Evolutionary conservation across 2,797 vertebrate genomes (phyloP), one percentile per base, ranked within the genome.

Genomic region (Myotis vivesi): DNA sequence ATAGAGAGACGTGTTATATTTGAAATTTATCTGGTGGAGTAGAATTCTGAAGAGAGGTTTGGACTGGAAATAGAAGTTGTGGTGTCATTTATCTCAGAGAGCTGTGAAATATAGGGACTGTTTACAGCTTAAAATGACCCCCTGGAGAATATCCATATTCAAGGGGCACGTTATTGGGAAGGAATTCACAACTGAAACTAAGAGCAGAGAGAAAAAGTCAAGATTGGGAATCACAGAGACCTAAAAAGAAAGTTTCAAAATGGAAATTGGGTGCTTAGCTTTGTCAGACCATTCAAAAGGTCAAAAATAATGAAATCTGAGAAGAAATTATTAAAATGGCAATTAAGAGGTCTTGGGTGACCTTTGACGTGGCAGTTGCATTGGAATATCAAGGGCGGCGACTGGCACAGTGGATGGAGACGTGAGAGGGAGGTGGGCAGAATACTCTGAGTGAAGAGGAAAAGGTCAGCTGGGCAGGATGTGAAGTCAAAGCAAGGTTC

Each of bases 281-380:
- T 88, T 82, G 53, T 90, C 64, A 92, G 30, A 85, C 82, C 77
- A 49, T 77, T 84, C 62, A 28, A 85, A 96, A 94, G 81, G 88
- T 95, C 94, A 94, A n/a, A 82, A 82, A 71, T 94, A 57, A 92
- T 89, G 72, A 95, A 62, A 76, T 80, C 64, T 68, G 16, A 46
- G 77, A 71, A 87, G 64, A 91, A 91, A 85, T 76, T 57, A 81
- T 87, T 87, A 88, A 91, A 95, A 79, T 59, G 44, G 66, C 88
- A 55, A 30, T 92, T 90, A 94, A 82, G 81, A 89, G 71, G 85
- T 71, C 87, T 66, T 33, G 38, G 23, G 62, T 57, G 85, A 90
- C 81, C 92, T 92, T 86, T 30, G 91, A 90, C 59, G 41, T 33
- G 33, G 51, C 83, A 59, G 80, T 88, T 69, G 80, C 36, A 2